Evolutionary conservation across 2,888 invertebrate genomes (phyloP).

Genomic region (Dryococelus australis): DNA sequence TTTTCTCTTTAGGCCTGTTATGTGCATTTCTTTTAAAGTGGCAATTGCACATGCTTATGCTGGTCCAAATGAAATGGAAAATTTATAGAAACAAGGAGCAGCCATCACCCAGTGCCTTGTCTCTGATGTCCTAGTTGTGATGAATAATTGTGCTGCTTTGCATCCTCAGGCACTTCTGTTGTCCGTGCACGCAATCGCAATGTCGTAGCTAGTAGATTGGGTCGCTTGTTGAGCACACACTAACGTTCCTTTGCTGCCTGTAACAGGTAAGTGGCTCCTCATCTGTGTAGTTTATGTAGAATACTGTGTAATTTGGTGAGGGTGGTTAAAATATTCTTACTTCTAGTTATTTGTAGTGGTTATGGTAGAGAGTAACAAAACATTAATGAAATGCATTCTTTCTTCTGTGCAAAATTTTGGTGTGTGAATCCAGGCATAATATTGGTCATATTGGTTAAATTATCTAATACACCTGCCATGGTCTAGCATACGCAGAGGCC

Average conservation of each 20-base stretch:
- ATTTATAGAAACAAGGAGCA: background rate
- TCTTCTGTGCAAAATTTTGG: no score
- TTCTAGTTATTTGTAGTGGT: background rate
- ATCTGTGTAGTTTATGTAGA: background rate
- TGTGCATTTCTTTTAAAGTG: no score
- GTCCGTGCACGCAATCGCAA: conserved; percentile 41
- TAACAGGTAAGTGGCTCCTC: background rate
- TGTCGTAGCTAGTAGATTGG: conserved; percentile 40
- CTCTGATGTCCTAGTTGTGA: conserved; percentile 40
- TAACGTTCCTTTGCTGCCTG: background rate
- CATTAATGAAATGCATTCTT: no score
- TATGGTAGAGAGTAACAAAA: background rate
- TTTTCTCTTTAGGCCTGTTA: no score
- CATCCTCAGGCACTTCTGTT: conserved; percentile 44
- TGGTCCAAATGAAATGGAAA: no score
- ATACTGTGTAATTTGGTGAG: background rate
- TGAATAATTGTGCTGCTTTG: conserved; percentile 44
- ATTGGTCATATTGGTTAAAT: no score
- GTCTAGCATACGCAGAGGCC: no score
- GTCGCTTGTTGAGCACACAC: conserved; percentile 26
- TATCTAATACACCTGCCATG: no score
- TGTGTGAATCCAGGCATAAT: no score
- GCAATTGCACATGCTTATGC: no score
- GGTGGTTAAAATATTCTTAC: background rate
- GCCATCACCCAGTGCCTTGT: conserved; percentile 29